Evolutionary conservation across 2,888 invertebrate species (phyloP).

Genomic region (Diabrotica balteata): DNA sequence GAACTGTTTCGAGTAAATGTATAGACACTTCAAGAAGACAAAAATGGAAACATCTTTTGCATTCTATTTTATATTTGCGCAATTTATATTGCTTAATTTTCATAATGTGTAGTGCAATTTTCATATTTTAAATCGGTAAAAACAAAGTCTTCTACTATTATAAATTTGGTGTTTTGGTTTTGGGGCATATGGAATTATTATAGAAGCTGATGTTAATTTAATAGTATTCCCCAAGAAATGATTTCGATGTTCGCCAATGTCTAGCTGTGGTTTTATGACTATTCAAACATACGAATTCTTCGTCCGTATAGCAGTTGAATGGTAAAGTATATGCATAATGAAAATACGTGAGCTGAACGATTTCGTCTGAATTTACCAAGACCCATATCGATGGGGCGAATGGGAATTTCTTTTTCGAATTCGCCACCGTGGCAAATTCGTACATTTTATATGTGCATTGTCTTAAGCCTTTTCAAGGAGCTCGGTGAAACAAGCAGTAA

Average conservation of each 20-base stretch:
- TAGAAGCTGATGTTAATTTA: too few species aligned
- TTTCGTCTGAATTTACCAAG: conserved; percentile 33
- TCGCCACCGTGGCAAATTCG: conserved; percentile 38
- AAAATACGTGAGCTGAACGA: conserved; percentile 42
- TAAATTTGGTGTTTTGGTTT: too few species aligned
- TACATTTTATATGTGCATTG: conserved; percentile 24
- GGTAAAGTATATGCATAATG: conserved; percentile 28
- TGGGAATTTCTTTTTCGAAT: conserved; percentile 36
- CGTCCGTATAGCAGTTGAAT: conserved; percentile 8
- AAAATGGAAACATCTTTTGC: too few species aligned
- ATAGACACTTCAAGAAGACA: too few species aligned
- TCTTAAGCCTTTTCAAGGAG: conserved; percentile 1
- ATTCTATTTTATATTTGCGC: too few species aligned
- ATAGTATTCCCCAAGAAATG: neutral
- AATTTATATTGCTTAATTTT: too few species aligned
- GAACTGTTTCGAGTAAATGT: too few species aligned
- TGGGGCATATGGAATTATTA: too few species aligned
- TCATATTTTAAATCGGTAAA: too few species aligned
- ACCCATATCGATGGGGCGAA: conserved; percentile 35
- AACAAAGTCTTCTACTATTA: too few species aligned
- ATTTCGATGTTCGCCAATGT: neutral
- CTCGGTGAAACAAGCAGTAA: too few species aligned
- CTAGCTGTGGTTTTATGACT: conserved; percentile 9
- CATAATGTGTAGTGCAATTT: too few species aligned
- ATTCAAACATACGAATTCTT: conserved; percentile 24